Base-by-base conservation (phyloP, 2,113 vertebrate species). In the Alosa alosa region DNA sequence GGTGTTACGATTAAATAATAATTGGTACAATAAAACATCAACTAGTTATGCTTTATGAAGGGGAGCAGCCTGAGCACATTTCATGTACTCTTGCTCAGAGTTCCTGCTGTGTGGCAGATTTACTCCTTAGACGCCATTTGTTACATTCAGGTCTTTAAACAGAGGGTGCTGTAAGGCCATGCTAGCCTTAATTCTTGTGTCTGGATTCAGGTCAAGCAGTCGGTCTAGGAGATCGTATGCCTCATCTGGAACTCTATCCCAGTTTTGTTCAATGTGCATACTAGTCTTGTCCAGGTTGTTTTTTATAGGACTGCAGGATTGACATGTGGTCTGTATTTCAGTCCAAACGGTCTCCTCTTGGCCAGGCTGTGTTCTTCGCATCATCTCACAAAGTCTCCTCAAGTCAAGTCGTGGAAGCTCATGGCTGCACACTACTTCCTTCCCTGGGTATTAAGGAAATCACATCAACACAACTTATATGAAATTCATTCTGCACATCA, bases 151-250 rank as follows among this genome's bases (percentile, higher is more conserved):
- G 81, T 92, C 95, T 90, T 92, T 94, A 93, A 99, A 99, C 87
- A 99, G 94, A 0, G 96, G 95, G 88, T 99, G 98, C 86, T 91
- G 87, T 83, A 99, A 92, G 7, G 97, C 97, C 82, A 92, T 90
- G 86, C 93, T 93, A 8, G 98, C 98, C 81, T 96, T 97, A 93
- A 99, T 96, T 93, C 98, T 97, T 81, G 96, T 97, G 72, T 92
- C 95, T 17, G 98, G 98, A 91, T 99, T 99, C 88, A 99, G 93
- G 92, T 99, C 98, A 75, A 99, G 92, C 68, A 99, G 95, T 89
- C 92, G 96, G 93, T 99, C 97, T 82, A 99, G 95, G n/a, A 99
- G 95, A 86, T 98, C 92, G 17, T 99, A 99, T 15, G 97, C 96
- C 84, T 96, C 95, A 84, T 98, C 94, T 1, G 98, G 96, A 83